Base-by-base conservation (phyloP, 2,113 vertebrate species). In the Leucopsar rothschildi region DNA sequence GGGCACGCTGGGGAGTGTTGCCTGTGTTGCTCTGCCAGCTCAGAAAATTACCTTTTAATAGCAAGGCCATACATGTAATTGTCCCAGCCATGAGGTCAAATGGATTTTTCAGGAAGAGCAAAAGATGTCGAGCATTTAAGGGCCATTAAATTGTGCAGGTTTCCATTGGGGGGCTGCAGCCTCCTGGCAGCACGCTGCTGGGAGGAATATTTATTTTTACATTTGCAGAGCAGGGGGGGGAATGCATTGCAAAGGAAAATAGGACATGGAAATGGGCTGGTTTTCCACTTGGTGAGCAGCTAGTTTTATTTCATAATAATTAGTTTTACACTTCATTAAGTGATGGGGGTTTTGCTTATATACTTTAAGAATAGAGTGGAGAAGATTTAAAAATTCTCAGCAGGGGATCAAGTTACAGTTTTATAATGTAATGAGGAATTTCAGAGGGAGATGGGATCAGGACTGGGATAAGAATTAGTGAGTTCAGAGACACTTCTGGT, bases 31-130 rank as follows among this genome's bases (percentile, higher is more conserved):
- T 97, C 96, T 97, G 97, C 97, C 97, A 97, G 86, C 91, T 97
- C 97, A 77, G 96, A 97, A 98, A 97, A 98, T 98, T 93, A 82
- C 97, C 97, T 97, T 95, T 96, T 97, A 97, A 97, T 97, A 94
- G 97, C 95, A 79, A 81, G 97, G 95, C 90, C 97, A 87, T 88
- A 61, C 90, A 35, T 87, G 76, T 98, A 96, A 96, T 97, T 97
- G 97, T 96, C 96, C 93, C 81, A 66, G 97, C 96, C 96, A 96
- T 98, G 97, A 96, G 95, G 96, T 97, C 96, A 63, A 97, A 98
- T 98, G 97, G 97, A 59, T 98, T 98, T 98, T 93, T 69, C 97
- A 96, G 97, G 97, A 97, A 96, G 94, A 89, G 97, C 92, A 95
- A 96, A 96, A 97, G 97, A 97, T 97, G 97, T 89, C 10, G 96